Evolutionary conservation across 2,888 invertebrate genomes (phyloP).

Genomic region (Malacosoma neustria): DNA sequence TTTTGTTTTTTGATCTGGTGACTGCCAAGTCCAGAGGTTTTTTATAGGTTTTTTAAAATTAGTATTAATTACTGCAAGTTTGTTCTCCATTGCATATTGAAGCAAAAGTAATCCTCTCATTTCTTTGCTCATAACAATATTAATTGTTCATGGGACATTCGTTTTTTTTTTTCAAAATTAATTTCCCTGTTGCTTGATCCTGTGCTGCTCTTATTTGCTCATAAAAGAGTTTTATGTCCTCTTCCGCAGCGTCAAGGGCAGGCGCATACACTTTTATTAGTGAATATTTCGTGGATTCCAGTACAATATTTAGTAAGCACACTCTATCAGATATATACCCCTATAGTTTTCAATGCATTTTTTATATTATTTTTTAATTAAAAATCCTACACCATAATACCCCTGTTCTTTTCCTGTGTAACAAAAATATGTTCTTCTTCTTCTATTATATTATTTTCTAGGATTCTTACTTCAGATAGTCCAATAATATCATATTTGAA

Average conservation of each 20-base stretch:
- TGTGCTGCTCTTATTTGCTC: slow-evolving; percentile 8
- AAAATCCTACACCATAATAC: slow-evolving; percentile 2
- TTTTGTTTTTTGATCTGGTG: not conserved
- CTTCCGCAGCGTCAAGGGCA: slow-evolving; percentile 9
- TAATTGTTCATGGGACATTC: slow-evolving; percentile 1
- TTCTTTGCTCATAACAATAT: slow-evolving; percentile 12
- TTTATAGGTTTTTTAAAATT: slow-evolving; percentile 6
- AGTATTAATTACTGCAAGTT: slow-evolving; percentile 4
- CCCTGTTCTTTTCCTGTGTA: slow-evolving; percentile 1
- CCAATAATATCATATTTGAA: slow-evolving; percentile 2
- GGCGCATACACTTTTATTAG: slow-evolving; percentile 16
- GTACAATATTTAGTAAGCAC: not conserved
- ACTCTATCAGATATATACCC: not conserved
- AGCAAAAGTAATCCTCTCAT: slow-evolving; percentile 4
- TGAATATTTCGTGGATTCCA: not conserved
- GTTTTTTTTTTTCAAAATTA: slow-evolving; percentile 11
- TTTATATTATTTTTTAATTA: not conserved
- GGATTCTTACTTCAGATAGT: slow-evolving; percentile 2
- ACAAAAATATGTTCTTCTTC: slow-evolving; percentile 3
- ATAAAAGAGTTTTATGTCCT: slow-evolving; percentile 12
- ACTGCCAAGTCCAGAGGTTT: slow-evolving; percentile 1
- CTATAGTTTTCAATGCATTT: not conserved
- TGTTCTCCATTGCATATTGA: slow-evolving; percentile 2
- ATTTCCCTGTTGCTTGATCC: slow-evolving; percentile 1
- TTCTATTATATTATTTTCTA: slow-evolving; percentile 3